Evolutionary conservation across 92 coral and sea anemone species (phyloP).

Genomic region (Epizoanthus fatuus): DNA sequence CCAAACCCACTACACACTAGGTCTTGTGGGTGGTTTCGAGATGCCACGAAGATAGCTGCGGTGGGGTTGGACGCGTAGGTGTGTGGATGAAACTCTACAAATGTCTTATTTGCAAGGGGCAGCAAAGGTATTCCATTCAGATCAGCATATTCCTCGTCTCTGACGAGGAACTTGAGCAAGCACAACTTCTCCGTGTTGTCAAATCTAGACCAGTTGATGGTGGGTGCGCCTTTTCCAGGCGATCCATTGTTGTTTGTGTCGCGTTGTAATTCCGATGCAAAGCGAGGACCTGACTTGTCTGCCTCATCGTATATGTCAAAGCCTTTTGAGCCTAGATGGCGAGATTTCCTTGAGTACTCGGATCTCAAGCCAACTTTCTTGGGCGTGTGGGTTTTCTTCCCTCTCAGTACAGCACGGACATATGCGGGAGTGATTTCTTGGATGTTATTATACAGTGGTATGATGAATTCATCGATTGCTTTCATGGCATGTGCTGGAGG

Average conservation of each 20-base stretch:
- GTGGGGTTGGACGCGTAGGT: slow-evolving; percentile 61
- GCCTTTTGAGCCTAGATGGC: background rate
- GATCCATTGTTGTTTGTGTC: slow-evolving; percentile 8
- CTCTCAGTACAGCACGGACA: slow-evolving; percentile 75
- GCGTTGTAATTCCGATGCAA: background rate
- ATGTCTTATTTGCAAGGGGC: slow-evolving; percentile 86
- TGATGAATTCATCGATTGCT: slow-evolving; percentile 76
- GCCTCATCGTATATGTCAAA: background rate
- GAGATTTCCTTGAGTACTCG: background rate
- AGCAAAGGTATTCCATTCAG: slow-evolving; percentile 89
- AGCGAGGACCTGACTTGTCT: background rate
- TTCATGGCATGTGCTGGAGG: slow-evolving; percentile 83
- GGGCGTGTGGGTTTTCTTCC: background rate
- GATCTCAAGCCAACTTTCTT: slow-evolving; percentile 3
- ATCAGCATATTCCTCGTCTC: slow-evolving; percentile 75
- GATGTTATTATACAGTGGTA: slow-evolving; percentile 50
- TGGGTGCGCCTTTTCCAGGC: background rate
- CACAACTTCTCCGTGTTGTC: slow-evolving; percentile 74
- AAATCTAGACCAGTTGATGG: slow-evolving; percentile 52
- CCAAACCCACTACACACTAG: slow-evolving; percentile 77
- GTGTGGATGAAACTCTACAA: slow-evolving; percentile 72
- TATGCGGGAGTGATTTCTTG: slow-evolving; percentile 84
- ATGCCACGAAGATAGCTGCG: slow-evolving; percentile 73
- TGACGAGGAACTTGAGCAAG: slow-evolving; percentile 83
- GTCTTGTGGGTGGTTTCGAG: slow-evolving; percentile 72